Evolutionary conservation across 53 echinoderm and acorn worm species (phyloP).

Genomic region (Antedon mediterranea): DNA sequence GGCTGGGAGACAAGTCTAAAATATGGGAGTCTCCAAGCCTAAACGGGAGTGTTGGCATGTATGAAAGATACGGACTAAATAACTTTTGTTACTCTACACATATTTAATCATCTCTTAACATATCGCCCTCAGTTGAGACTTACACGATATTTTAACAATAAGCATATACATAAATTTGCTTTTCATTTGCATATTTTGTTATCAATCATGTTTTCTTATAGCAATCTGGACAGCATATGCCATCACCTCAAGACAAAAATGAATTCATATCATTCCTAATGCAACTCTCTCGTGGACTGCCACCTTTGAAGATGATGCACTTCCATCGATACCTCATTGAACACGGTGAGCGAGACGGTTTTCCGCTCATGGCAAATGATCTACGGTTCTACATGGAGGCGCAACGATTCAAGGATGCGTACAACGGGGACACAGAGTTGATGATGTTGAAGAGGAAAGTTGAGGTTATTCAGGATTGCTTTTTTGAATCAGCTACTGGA

Average conservation of each 20-base stretch:
- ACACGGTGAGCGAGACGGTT: constrained; percentile 66
- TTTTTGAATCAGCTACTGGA: constrained; percentile 60
- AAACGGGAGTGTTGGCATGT: no score
- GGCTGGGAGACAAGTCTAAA: no score
- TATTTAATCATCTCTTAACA: no score
- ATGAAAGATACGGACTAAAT: no score
- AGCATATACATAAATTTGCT: no score
- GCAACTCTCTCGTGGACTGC: constrained; percentile 45
- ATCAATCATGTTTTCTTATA: no score
- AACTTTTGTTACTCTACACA: no score
- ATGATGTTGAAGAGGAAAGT: constrained; percentile 63
- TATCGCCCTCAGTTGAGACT: no score
- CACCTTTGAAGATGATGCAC: constrained; percentile 64
- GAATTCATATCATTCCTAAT: constrained; percentile 69
- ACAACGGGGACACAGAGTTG: constrained; percentile 44
- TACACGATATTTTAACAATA: no score
- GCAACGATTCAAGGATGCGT: constrained; percentile 86
- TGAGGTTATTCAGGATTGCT: constrained; percentile 82
- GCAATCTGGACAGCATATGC: constrained; percentile 93
- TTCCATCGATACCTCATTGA: constrained; percentile 87
- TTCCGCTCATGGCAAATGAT: constrained; percentile 71
- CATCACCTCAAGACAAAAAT: constrained; percentile 75
- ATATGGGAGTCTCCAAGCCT: no score
- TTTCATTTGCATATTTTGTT: no score
- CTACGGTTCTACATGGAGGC: constrained; percentile 79